Conservation (phyloP, 1,140 invertebrate species). For the Berghia stephanieae region DNA sequence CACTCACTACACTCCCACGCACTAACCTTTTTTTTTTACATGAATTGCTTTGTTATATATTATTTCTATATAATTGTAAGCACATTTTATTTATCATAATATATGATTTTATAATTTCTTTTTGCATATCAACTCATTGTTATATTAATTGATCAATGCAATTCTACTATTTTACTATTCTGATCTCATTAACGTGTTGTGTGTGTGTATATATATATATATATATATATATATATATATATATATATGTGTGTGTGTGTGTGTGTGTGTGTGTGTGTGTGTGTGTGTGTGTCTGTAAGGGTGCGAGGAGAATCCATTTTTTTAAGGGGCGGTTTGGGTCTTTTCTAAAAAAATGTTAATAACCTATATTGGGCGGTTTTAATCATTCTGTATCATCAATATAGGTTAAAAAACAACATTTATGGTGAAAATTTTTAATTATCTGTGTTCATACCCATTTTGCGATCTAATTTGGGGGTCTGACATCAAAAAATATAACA, state of each 20-base stretch:
- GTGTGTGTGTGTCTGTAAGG: not conserved
- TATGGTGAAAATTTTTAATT: too few species aligned
- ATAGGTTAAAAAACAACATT: too few species aligned
- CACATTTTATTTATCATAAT: not conserved
- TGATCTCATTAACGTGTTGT: not conserved
- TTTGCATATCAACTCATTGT: not conserved
- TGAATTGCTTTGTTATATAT: too few species aligned
- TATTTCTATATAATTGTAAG: not conserved
- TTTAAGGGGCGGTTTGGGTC: too few species aligned
- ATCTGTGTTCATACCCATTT: too few species aligned
- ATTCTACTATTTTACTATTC: not conserved
- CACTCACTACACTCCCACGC: too few species aligned
- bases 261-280: constrained; percentile 18
- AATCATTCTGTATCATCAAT: too few species aligned
- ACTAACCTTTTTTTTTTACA: too few species aligned
- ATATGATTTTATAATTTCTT: constrained; percentile 13
- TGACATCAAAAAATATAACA: too few species aligned
- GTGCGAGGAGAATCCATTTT: constrained; percentile 25
- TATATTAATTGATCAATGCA: not conserved
- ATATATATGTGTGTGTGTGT: constrained; percentile 10
- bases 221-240: constrained; percentile 21
- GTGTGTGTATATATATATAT: constrained; percentile 20
- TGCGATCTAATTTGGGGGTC: too few species aligned
- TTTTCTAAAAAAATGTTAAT: too few species aligned
- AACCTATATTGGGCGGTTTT: too few species aligned